A percentile compares a stretch with the other conserved stretches of the same genome.
Conservation (phyloP, 2,797 vertebrate species). For the Chelidonichthys spinosus region DNA sequence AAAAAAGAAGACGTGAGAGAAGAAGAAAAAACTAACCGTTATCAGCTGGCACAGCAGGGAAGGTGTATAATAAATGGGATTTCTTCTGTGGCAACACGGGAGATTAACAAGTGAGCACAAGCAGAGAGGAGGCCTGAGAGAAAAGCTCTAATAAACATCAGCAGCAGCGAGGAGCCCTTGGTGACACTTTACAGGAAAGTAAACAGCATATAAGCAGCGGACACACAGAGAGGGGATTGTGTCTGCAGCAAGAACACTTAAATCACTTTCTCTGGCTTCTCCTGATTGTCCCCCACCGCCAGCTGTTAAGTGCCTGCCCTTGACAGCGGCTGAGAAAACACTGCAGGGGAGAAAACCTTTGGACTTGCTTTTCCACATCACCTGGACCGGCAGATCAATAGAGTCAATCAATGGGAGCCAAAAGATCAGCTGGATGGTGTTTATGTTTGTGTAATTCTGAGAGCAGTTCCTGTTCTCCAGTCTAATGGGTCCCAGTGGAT, state of each 20-base stretch:
- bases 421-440: slow-evolving; percentile 24
- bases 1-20: slow-evolving; percentile 23
- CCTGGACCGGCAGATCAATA: slow-evolving; percentile 48
- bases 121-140: slow-evolving; percentile 13
- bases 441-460: slow-evolving; percentile 16
- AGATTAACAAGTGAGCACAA: slow-evolving; percentile 33
- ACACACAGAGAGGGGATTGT: background rate
- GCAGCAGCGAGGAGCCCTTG: slow-evolving; percentile 39
- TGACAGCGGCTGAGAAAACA: slow-evolving; percentile 45
- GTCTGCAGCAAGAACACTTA: slow-evolving; percentile 42
- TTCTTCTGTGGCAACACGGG: slow-evolving; percentile 35
- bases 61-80: slow-evolving; percentile 47
- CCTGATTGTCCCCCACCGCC: slow-evolving; percentile 37
- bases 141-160: slow-evolving; percentile 22
- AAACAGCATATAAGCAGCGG: slow-evolving; percentile 25
- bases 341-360: slow-evolving; percentile 43
- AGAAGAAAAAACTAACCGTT: slow-evolving; percentile 42
- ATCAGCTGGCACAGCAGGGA: slow-evolving; percentile 36
- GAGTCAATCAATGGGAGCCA: slow-evolving; percentile 16
- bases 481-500: background rate
- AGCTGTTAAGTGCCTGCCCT: slow-evolving; percentile 44
- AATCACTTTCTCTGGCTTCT: slow-evolving; percentile 28
- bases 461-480: background rate
- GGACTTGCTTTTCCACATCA: slow-evolving; percentile 39
- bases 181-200: slow-evolving; percentile 27